Evolutionary conservation across 2,113 vertebrate species (phyloP).

Genomic region (Holacanthus passer): DNA sequence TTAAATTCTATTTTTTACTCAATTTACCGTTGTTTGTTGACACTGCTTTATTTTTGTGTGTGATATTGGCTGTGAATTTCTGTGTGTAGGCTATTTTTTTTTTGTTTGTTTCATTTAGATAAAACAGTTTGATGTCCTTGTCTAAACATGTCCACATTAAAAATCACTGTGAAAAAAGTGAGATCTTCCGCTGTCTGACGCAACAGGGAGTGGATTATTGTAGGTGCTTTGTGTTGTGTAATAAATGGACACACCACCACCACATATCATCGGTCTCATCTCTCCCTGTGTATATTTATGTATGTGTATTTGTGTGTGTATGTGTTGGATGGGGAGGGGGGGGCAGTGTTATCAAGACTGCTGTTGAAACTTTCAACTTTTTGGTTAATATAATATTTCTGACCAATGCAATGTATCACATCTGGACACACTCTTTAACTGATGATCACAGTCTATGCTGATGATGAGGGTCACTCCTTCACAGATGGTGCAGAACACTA

Average conservation of each 20-base stretch:
- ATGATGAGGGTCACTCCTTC: not conserved
- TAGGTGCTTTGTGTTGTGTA: slow-evolving; percentile 87
- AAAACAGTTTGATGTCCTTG: slow-evolving; percentile 81
- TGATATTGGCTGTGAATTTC: slow-evolving; percentile 82
- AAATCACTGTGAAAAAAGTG: slow-evolving; percentile 86
- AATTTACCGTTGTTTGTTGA: slow-evolving; percentile 87
- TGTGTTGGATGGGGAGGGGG: slow-evolving; percentile 17
- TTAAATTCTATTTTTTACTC: slow-evolving; percentile 91
- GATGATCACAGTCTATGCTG: too few species aligned
- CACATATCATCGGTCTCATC: slow-evolving; percentile 74
- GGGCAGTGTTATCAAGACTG: not conserved
- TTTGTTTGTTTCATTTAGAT: slow-evolving; percentile 65
- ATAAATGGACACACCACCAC: slow-evolving; percentile 85
- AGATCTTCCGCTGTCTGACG: slow-evolving; percentile 78
- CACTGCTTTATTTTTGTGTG: slow-evolving; percentile 83
- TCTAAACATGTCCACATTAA: slow-evolving; percentile 84
- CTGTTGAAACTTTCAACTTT: slow-evolving; percentile 13
- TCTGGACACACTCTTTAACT: not conserved
- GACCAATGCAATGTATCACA: not conserved
- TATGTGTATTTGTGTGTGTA: slow-evolving; percentile 10
- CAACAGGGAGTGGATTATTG: slow-evolving; percentile 81
- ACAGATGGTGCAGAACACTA: not conserved
- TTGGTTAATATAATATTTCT: not conserved
- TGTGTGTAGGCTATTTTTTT: slow-evolving; percentile 73
- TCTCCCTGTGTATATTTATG: slow-evolving; percentile 66